Evolutionary conservation across 2,797 vertebrate species (phyloP).

Genomic region (Melanotaenia nigrans): DNA sequence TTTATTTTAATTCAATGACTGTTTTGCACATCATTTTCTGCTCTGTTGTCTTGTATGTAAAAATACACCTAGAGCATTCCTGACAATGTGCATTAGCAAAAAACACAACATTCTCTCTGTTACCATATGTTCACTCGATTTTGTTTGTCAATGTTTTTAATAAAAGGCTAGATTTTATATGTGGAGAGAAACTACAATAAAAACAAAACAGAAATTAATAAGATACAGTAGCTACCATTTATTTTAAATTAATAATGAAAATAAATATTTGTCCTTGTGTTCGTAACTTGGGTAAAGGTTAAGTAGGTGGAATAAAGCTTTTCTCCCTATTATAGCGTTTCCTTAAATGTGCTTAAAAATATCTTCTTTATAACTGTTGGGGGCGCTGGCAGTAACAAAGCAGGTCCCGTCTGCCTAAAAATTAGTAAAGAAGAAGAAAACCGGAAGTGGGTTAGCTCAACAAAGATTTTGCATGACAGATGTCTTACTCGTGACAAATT

Average conservation of each 20-base stretch:
- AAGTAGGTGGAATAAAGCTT: neutral
- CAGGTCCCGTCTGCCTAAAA: neutral
- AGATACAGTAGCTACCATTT: neutral
- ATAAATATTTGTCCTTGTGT: neutral
- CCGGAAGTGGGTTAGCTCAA: neutral
- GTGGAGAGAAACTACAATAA: neutral
- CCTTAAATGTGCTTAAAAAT: neutral
- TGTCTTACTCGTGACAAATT: neutral
- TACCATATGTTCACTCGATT: neutral
- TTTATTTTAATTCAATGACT: constrained; percentile 10
- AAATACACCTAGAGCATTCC: constrained; percentile 29
- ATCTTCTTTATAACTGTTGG: neutral
- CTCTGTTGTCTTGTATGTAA: constrained; percentile 22
- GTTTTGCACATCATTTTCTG: constrained; percentile 39
- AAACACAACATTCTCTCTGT: neutral
- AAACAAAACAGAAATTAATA: neutral
- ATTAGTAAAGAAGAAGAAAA: constrained; percentile 41
- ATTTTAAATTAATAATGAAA: neutral
- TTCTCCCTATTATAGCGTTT: neutral
- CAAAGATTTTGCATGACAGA: constrained; percentile 19
- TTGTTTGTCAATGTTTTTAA: neutral
- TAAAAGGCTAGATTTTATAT: neutral
- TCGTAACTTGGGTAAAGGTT: neutral
- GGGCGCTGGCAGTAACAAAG: neutral
- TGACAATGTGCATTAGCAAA: constrained; percentile 30